These are phyloP conservation scores for Ridgeia piscesae DNA, from an alignment of 1,140 invertebrate genomes.

Conservation along the genomic window DNA sequence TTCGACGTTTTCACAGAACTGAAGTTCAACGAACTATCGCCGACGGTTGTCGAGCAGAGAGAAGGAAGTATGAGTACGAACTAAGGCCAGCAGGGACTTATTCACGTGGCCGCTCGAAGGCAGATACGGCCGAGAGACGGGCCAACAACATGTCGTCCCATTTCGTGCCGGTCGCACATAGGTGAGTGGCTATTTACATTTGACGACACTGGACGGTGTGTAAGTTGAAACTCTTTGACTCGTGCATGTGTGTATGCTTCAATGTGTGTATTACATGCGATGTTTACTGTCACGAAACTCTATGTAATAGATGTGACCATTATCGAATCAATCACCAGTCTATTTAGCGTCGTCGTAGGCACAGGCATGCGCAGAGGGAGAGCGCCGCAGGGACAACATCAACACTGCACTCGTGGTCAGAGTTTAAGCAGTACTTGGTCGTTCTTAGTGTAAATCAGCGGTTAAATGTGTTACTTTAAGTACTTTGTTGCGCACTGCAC, in stretches of 20 bases:
- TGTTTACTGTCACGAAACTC: not conserved
- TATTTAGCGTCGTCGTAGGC: not conserved
- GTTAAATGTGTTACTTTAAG: not conserved
- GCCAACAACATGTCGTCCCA: not conserved
- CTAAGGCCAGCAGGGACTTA: not conserved
- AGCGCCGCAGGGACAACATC: not conserved
- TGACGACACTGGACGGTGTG: not conserved
- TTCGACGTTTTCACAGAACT: not conserved
- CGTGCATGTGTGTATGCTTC: not conserved
- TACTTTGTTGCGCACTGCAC: not conserved
- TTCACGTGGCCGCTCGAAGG: not conserved
- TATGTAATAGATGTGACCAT: not conserved
- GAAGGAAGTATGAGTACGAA: not conserved
- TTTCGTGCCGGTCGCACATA: not conserved
- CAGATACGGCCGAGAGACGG: not conserved
- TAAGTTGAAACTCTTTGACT: not conserved
- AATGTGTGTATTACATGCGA: not conserved
- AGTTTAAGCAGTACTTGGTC: not conserved
- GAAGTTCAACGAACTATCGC: not conserved
- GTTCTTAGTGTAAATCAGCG: not conserved
- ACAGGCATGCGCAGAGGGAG: not conserved
- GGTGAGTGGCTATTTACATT: not conserved
- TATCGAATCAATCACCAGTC: not conserved
- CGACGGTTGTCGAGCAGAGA: not conserved
- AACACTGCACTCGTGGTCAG: not conserved